Conservation (phyloP, 2,113 vertebrate genomes). For the Hystrix brachyura region DNA sequence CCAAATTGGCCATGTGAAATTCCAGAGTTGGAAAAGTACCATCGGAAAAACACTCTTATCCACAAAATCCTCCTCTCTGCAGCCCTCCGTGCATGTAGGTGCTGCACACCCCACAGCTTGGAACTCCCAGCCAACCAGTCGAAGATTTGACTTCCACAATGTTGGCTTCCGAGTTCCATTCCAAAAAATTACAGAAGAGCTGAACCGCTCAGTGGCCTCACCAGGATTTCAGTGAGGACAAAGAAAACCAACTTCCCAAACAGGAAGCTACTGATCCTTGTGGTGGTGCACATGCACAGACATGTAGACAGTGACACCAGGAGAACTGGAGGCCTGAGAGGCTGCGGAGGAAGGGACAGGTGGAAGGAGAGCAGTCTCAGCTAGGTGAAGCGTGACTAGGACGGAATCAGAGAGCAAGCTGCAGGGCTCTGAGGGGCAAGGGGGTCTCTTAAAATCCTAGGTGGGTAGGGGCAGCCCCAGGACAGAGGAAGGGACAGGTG, state of each 20-base stretch:
- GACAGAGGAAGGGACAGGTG: background rate
- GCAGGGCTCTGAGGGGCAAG: background rate
- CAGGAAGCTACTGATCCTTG: too few relatives aligned
- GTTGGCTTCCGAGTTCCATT: background rate
- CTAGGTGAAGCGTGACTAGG: background rate
- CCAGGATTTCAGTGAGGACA: background rate
- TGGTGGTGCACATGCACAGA: rapidly evolving
- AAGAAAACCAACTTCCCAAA: background rate
- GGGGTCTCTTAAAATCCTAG: background rate
- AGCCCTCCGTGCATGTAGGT: rapidly evolving
- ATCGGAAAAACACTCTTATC: background rate
- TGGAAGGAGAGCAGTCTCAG: background rate
- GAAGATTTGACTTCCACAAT: background rate
- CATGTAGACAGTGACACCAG: background rate
- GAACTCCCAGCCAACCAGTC: background rate
- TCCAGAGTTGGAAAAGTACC: background rate
- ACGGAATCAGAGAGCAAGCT: background rate
- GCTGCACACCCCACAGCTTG: too few relatives aligned
- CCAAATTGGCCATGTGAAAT: background rate
- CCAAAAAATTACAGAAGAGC: background rate
- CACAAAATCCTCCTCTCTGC: background rate
- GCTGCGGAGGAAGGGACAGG: background rate
- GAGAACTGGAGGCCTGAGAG: background rate
- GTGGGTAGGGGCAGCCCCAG: too few relatives aligned
- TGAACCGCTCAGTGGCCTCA: background rate